Evolutionary conservation across 2,797 vertebrate genomes (phyloP), one percentile per base, ranked within the genome.

Genomic region (Aselliscus stoliczkanus): DNA sequence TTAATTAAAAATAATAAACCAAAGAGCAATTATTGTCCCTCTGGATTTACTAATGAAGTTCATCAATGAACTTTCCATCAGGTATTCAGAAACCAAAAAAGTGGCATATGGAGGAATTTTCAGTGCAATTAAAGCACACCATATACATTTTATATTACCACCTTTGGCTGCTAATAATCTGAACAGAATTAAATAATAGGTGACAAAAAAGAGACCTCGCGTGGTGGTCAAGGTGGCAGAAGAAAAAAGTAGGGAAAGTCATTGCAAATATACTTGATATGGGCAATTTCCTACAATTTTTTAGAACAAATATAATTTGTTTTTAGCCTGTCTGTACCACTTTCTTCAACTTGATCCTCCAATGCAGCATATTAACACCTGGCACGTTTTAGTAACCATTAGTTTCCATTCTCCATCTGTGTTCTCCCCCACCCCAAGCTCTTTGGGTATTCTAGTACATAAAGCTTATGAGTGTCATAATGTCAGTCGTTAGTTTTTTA

Each of bases 1-100:
- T 95, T 95, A 93, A 94, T 97, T 97, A 97, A 97, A 96, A 97
- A 96, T 95, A 96, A 96, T 83, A 94, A 97, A 96, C 1, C 6
- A 92, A 97, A 93, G 75, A 88, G 82, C 84, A 94, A 88, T 91
- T 91, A 86, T 14, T 50, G 75, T 92, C 96, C 81, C 93, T 84
- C 81, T 84, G 58, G 94, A 94, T 89, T 95, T 70, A 92, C 90
- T 92, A 97, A 97, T 81, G 95, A 96, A 97, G 88, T 90, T 95
- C 90, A 94, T 93, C 92, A 96, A 95, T 72, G 88, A 97, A 95
- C 92, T 88, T 92, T 80, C 73, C 58, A 86, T 54, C 90, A 94
- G 96, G 94, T 97, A 81, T 83, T 93, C 27, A 75, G 81, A 75
- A 96, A 90, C 54, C 81, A 85, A 96, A 94, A 37, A 52, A 39